Evolutionary conservation across 2,113 vertebrate species (phyloP), one percentile per base, ranked within the genome.

Genomic region (Nycticorax nycticorax): DNA sequence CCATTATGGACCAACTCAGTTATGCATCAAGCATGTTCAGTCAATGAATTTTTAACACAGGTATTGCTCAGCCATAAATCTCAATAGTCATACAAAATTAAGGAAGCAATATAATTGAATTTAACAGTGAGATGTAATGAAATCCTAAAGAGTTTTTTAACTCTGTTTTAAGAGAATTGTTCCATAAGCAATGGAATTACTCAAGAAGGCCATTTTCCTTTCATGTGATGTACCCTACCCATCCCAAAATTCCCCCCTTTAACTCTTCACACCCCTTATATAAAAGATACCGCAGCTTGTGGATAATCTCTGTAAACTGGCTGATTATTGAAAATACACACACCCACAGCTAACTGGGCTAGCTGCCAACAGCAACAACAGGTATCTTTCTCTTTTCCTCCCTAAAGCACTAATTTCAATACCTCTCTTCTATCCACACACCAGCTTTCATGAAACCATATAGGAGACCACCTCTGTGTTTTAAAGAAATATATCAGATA

Each of bases 401-500:
- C 0, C 39, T 55, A 41, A 86, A 69, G 17, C 28, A 86, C 28
- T 62, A 7, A 88, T 69, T 88, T 72, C 37, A 64, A 37, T 45
- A 57, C 28, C 19, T 79, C 53, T 17, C n/a, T 87, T 43, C 39
- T 72, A 55, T 23, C 56, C 32, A 56, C n/a, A 45, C 41, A 59
- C 6, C 55, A 83, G 39, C 14, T 90, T 76, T 76, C 53, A 64
- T 26, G 33, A 85, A 85, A 62, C 27, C 22, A 66, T 21, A 20
- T 0, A 59, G 24, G 17, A 74, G 16, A 26, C 12, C 30, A 55
- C 23, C 68, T 50, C 37, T n/a, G 37, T 6, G 9, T 50, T 67
- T 80, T 64, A 55, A 86, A 59, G 10, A 81, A 86, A 81, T 10
- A 5, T 8, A 24, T 14, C 77, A 60, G 28, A 92, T 98, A 99